These are phyloP conservation scores for Carassius auratus DNA, from an alignment of 2,113 vertebrate species.

Conservation along the genomic window DNA sequence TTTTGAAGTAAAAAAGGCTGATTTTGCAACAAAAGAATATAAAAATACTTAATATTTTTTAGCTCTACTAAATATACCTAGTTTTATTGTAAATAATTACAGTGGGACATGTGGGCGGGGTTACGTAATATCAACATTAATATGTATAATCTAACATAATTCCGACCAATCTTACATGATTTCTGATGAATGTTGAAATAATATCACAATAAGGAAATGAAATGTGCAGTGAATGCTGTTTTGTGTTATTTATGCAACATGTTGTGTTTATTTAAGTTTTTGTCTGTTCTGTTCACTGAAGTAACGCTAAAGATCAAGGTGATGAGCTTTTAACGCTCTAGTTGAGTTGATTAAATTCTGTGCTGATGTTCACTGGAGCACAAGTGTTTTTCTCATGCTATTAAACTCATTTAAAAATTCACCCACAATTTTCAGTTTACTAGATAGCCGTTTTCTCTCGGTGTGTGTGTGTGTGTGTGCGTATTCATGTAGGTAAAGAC, in stretches of 20 bases:
- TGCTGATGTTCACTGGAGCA: conserved; percentile 8
- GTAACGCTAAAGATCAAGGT: conserved; percentile 19
- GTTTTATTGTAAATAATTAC: not conserved
- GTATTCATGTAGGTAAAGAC: conserved; percentile 74
- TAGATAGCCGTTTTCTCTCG: conserved; percentile 9
- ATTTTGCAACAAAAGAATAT: not conserved
- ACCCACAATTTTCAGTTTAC: not conserved
- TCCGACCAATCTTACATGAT: not conserved
- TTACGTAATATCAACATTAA: not conserved
- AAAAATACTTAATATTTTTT: not conserved
- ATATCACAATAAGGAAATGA: not conserved
- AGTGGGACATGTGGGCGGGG: too few species aligned
- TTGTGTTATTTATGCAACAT: not conserved
- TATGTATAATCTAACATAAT: not conserved
- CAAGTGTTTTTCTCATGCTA: conserved; percentile 22
- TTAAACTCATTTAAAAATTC: conserved; percentile 17
- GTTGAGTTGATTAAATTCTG: conserved; percentile 37
- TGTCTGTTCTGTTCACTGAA: not conserved
- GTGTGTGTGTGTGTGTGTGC: conserved; percentile 42
- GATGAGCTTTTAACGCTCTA: conserved; percentile 32
- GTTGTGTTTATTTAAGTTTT: not conserved
- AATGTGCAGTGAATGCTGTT: not conserved
- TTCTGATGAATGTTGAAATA: not conserved
- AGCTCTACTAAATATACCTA: not conserved
- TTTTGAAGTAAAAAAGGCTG: not conserved